Conservation (phyloP, 2,888 invertebrate species). For the Drosophila villosipedis region DNA sequence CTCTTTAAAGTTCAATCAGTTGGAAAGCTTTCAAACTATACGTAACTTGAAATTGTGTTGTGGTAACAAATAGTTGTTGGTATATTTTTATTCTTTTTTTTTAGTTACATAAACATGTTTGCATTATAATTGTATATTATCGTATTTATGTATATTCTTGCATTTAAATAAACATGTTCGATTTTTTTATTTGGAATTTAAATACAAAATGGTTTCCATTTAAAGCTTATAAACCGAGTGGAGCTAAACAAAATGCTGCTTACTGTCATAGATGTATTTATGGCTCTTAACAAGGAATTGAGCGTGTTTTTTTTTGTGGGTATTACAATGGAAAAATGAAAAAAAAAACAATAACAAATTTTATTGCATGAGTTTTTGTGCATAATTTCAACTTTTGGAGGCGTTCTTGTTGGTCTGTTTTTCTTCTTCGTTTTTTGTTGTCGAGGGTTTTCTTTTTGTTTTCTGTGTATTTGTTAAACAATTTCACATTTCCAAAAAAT, state of each 20-base stretch:
- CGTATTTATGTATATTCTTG: constrained; percentile 22
- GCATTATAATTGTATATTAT: constrained; percentile 16
- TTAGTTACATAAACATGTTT: constrained; percentile 24
- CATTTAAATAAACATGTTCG: constrained; percentile 18
- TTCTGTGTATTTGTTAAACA: constrained; percentile 76
- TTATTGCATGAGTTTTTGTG: constrained; percentile 52
- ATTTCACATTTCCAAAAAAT: constrained; percentile 76
- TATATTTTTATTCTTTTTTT: constrained; percentile 28
- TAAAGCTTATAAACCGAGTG: constrained; percentile 44
- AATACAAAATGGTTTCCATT: constrained; percentile 42
- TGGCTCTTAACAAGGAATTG: constrained; percentile 46
- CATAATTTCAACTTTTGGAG: constrained; percentile 46
- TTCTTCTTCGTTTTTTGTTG: constrained; percentile 25
- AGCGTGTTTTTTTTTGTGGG: constrained; percentile 23
- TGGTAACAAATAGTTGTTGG: constrained; percentile 27
- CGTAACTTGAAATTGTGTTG: constrained; percentile 21
- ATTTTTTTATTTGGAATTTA: constrained; percentile 15
- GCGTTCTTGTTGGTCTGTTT: constrained; percentile 32
- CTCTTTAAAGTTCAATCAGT: constrained; percentile 27
- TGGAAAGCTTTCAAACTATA: constrained; percentile 36
- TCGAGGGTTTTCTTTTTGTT: constrained; percentile 14
- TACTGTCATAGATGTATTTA: constrained; percentile 19
- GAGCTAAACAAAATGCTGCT: constrained; percentile 25
- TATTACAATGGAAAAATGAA: constrained; percentile 22
- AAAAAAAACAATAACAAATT: constrained; percentile 27